These are phyloP conservation scores for Pseudanteris insignis DNA, from an alignment of 2,888 invertebrate species.

Conservation along the genomic window DNA sequence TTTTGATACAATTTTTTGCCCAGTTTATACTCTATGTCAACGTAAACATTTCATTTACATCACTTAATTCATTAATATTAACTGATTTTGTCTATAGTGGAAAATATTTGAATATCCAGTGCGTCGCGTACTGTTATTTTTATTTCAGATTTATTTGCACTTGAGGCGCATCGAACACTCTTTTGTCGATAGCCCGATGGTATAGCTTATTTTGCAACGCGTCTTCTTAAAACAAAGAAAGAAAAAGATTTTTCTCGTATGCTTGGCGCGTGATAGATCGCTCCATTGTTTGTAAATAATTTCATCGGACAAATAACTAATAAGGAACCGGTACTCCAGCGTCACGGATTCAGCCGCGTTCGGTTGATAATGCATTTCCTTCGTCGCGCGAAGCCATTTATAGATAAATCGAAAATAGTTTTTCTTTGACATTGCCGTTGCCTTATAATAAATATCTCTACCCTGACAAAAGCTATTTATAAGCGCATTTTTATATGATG, in stretches of 20 bases:
- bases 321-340: constrained; percentile 12
- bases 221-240: constrained; percentile 4
- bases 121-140: too few species aligned
- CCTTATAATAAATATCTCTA: constrained; percentile 5
- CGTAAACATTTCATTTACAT: too few species aligned
- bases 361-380: constrained; percentile 7
- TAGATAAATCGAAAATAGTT: constrained; percentile 28
- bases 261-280: constrained; percentile 7
- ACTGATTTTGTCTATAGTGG: too few species aligned
- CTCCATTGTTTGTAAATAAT: constrained; percentile 24
- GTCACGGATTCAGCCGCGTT: constrained; percentile 6
- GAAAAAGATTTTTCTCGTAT: neutral
- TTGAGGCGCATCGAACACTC: too few species aligned
- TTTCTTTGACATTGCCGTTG: constrained; percentile 15
- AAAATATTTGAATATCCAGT: too few species aligned
- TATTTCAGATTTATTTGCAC: too few species aligned
- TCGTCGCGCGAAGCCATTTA: constrained; percentile 13
- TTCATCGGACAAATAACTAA: constrained; percentile 19
- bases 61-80: too few species aligned
- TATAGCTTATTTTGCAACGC: constrained; percentile 2
- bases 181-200: too few species aligned
- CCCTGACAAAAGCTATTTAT: constrained; percentile 3
- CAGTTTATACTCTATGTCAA: too few species aligned
- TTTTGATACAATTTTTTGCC: too few species aligned
- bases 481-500: neutral